Conservation (phyloP, 2,888 invertebrate genomes). For the Limnephilus rhombicus region DNA sequence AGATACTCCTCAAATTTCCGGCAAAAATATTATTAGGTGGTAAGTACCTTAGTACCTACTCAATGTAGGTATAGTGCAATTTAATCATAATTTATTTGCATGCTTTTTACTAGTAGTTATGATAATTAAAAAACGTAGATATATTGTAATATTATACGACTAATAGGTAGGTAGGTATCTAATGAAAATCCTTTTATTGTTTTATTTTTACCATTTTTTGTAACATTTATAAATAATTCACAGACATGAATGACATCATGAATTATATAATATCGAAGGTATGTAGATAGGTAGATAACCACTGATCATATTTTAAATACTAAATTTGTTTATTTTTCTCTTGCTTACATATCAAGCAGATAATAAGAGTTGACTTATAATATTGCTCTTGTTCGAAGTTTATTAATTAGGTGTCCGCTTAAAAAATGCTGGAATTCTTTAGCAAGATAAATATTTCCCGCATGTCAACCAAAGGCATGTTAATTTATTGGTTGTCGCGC, state of each 20-base stretch:
- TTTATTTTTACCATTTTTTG: not conserved
- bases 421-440: not conserved
- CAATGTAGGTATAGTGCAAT: no score
- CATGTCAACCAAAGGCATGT: conserved; percentile 39
- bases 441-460: not conserved
- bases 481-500: conserved; percentile 6
- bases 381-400: not conserved
- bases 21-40: no score
- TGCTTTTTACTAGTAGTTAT: no score
- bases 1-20: no score
- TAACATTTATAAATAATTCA: not conserved
- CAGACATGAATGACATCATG: not conserved
- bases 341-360: not conserved
- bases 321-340: not conserved
- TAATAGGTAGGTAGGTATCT: not conserved
- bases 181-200: not conserved
- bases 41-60: no score
- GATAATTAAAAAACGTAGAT: no score
- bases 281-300: not conserved
- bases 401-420: not conserved
- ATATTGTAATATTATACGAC: no score
- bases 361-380: not conserved
- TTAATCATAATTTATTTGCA: no score
- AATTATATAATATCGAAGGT: not conserved
- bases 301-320: not conserved